Evolutionary conservation across 2,888 invertebrate genomes (phyloP), one percentile per base, ranked within the genome.

Genomic region (Stegophylla sp.): DNA sequence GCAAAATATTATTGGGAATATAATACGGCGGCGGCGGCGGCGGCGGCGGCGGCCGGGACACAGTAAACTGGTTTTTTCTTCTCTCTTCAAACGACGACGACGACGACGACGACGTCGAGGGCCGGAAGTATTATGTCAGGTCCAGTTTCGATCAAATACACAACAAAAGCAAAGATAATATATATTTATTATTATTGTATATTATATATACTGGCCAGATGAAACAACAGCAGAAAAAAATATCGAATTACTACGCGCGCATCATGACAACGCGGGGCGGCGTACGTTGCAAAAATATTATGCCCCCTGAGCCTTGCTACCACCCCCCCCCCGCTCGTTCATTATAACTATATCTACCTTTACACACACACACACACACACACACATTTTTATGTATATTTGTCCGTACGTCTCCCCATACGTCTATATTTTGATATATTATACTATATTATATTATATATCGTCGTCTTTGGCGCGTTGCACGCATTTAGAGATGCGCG

Each of bases 81-180:
- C 15, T n/a, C n/a, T n/a, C n/a, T n/a, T n/a, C n/a, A n/a, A n/a
- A n/a, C 26, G 59, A 69, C 67, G 43, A n/a, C 67, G 56, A 59
- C 9, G 79, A n/a, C 26, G 59, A 69, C 67, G 43, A n/a, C 67
- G 56, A 59, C 9, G 79, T 45, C 48, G 69, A 63, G 34, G 56
- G 63, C 79, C 79, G 79, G 79, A 79, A 79, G 79, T 79, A 79
- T 79, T 79, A 79, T 71, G 79, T 79, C 79, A 51, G 59, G 79
- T 79, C 79, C 79, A 71, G 79, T 79, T 71, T 71, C 41, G 45
- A 71, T 79, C 79, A 71, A 79, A 71, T 26, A 63, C 61, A 79
- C 61, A 69, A 79, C 69, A 79, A 79, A n/a, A 79, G 51, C 79
- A 34, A 79, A 43, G 15, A 59, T 56, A 61, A 41, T 20, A 5